Evolutionary conservation across 2,888 invertebrate species (phyloP).

Genomic region (Andrena dorsata): DNA sequence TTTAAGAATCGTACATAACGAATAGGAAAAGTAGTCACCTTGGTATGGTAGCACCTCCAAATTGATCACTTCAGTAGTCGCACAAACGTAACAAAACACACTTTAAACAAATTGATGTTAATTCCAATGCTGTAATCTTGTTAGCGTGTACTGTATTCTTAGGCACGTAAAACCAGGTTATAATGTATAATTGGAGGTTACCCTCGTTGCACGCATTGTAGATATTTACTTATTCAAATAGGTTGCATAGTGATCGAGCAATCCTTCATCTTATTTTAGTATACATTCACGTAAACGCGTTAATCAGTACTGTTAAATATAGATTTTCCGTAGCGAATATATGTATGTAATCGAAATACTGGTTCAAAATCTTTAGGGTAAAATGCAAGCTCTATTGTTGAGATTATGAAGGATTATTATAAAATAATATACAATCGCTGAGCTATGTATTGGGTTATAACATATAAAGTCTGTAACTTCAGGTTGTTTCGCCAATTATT

Average conservation of each 20-base stretch:
- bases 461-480: too few species aligned
- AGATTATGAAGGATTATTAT: too few species aligned
- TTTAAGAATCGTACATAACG: not conserved
- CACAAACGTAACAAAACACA: constrained; percentile 49
- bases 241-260: constrained; percentile 21
- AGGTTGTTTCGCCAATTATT: too few species aligned
- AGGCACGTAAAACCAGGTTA: constrained; percentile 51
- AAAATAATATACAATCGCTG: too few species aligned
- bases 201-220: constrained; percentile 61
- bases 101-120: constrained; percentile 27
- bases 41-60: constrained; percentile 18
- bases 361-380: too few species aligned
- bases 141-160: constrained; percentile 51
- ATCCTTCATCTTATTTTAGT: not conserved
- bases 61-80: constrained; percentile 32
- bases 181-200: constrained; percentile 63
- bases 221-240: constrained; percentile 30
- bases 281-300: not conserved
- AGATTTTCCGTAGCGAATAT: too few species aligned
- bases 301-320: not conserved
- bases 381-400: too few species aligned
- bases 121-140: constrained; percentile 49
- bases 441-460: too few species aligned
- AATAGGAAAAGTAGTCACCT: not conserved
- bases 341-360: too few species aligned